These are phyloP conservation scores for Clinocottus analis DNA, from an alignment of 2,113 vertebrate genomes.

Conservation along the genomic window DNA sequence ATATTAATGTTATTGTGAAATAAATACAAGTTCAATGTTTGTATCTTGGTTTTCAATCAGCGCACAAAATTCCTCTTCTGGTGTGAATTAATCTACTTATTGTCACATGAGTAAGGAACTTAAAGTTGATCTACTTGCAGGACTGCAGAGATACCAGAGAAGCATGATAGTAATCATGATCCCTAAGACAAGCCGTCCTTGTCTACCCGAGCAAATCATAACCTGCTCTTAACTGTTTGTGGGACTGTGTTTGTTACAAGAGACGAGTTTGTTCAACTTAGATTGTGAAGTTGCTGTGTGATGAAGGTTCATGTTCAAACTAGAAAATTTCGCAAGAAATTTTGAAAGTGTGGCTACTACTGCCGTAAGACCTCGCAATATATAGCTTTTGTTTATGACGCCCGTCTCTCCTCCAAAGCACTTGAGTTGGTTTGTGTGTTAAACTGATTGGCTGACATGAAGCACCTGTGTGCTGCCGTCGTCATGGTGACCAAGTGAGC, in stretches of 20 bases:
- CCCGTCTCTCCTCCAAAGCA: too few relatives aligned
- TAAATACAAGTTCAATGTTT: not conserved
- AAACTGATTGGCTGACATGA: too few relatives aligned
- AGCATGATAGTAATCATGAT: not conserved
- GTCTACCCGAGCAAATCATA: not conserved
- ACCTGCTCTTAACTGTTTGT: not conserved
- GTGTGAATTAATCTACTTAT: not conserved
- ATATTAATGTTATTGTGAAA: not conserved
- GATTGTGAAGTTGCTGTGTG: not conserved
- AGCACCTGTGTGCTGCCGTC: too few relatives aligned
- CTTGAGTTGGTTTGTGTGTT: too few relatives aligned
- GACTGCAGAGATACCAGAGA: not conserved
- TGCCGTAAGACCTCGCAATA: too few relatives aligned
- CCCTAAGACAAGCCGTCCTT: conserved; percentile 1
- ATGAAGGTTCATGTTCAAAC: not conserved
- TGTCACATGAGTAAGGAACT: not conserved
- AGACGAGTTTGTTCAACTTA: not conserved
- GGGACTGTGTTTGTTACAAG: not conserved
- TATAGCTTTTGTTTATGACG: too few relatives aligned
- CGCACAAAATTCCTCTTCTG: not conserved
- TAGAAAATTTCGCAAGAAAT: too few relatives aligned
- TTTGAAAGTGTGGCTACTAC: too few relatives aligned
- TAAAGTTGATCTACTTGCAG: not conserved
- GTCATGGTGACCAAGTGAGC: too few relatives aligned
- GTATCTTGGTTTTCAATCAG: not conserved